phyloP scores from a whole-genome alignment of 2,797 vertebrate genomes.

The Gallinago solitaria region DNA sequence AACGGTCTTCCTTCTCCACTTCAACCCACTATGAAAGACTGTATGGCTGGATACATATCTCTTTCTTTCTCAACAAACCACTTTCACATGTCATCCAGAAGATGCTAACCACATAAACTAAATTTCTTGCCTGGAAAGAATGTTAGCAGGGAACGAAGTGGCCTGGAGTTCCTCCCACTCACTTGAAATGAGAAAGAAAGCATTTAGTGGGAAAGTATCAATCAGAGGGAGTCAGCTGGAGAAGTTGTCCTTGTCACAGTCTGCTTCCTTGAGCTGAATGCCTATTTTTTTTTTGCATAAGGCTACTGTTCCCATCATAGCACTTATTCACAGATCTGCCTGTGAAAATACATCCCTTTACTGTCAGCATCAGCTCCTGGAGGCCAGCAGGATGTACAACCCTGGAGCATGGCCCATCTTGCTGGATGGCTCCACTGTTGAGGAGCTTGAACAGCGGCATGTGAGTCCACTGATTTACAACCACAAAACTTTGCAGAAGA shows the following conservation, averaged over 20 bases:
- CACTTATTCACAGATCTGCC: neutral
- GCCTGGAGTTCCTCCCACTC: neutral
- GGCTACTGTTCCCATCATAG: neutral
- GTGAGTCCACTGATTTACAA: neutral
- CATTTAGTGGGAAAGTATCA: neutral
- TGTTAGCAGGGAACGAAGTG: neutral
- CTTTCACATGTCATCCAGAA: neutral
- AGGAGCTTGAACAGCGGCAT: neutral
- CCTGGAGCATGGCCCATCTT: neutral
- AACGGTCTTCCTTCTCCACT: neutral
- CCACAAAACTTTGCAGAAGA: neutral
- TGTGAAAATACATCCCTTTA: neutral
- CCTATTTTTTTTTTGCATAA: neutral
- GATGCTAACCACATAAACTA: neutral
- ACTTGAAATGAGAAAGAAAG: neutral
- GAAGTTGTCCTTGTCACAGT: neutral
- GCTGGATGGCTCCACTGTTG: fast-evolving
- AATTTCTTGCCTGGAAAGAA: neutral
- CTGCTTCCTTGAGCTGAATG: neutral
- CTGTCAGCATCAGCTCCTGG: neutral
- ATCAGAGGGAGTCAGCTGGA: neutral
- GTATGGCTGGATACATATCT: neutral
- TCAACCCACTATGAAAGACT: neutral
- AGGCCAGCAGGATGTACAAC: neutral
- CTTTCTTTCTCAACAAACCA: neutral